Evolutionary conservation across 2,797 vertebrate species (phyloP).

Genomic region (Acanthurus leucopareius): DNA sequence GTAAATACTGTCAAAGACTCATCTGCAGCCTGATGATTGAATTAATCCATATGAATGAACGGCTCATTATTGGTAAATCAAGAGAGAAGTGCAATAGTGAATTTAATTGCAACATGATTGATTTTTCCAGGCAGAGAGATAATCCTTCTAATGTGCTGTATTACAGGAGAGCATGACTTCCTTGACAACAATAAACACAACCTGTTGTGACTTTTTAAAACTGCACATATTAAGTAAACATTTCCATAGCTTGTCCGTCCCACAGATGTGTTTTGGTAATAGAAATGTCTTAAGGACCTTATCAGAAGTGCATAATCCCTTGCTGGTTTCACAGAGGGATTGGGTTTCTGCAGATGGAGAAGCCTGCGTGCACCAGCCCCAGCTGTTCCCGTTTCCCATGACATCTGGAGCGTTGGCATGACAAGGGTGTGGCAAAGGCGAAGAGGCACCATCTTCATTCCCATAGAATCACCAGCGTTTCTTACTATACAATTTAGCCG

Average conservation of each 20-base stretch:
- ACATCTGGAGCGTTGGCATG: slow-evolving; percentile 86
- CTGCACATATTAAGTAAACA: slow-evolving; percentile 40
- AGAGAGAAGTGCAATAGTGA: background rate
- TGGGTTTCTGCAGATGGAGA: slow-evolving; percentile 84
- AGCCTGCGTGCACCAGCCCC: slow-evolving; percentile 75
- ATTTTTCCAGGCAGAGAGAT: background rate
- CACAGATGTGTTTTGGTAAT: slow-evolving; percentile 80
- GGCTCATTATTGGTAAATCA: slow-evolving; percentile 17
- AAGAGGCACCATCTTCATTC: slow-evolving; percentile 63
- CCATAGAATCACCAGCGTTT: slow-evolving; percentile 23
- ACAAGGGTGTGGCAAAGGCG: slow-evolving; percentile 76
- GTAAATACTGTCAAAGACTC: slow-evolving; percentile 40
- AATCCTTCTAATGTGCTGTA: background rate
- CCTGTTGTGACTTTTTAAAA: slow-evolving; percentile 13
- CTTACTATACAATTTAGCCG: background rate
- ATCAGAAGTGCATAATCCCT: slow-evolving; percentile 87
- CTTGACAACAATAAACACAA: background rate
- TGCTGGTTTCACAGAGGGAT: slow-evolving; percentile 88
- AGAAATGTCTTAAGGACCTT: slow-evolving; percentile 85
- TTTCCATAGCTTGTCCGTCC: slow-evolving; percentile 23
- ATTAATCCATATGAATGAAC: slow-evolving; percentile 25
- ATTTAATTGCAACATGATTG: background rate
- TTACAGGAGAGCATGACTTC: background rate
- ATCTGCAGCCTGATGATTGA: slow-evolving; percentile 47
- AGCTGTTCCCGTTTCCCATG: slow-evolving; percentile 88